Conservation (phyloP, 2,888 invertebrate genomes). For the Leptinotarsa tumamoca region DNA sequence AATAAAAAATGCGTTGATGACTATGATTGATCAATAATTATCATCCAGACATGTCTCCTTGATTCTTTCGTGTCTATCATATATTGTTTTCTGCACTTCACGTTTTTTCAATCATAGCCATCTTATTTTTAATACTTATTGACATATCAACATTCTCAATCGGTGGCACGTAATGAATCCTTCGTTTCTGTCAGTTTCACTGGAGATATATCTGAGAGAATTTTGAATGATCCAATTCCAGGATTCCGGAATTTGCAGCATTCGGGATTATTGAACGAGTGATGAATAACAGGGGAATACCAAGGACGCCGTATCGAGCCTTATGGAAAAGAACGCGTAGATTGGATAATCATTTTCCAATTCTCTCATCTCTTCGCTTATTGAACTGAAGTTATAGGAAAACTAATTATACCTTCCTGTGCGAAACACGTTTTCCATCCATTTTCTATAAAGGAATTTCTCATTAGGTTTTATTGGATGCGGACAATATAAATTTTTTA, state of each 20-base stretch:
- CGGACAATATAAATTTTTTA: too few relatives aligned
- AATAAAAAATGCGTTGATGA: too few relatives aligned
- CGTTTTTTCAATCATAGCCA: too few relatives aligned
- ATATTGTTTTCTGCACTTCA: too few relatives aligned
- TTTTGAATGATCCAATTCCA: not conserved
- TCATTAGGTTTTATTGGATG: not conserved
- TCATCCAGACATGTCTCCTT: too few relatives aligned
- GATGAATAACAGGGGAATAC: not conserved
- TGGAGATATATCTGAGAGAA: not conserved
- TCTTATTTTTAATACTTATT: too few relatives aligned
- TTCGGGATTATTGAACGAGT: conserved; percentile 5
- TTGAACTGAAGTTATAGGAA: not conserved
- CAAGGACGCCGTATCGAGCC: not conserved
- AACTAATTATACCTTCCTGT: not conserved
- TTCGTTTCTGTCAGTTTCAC: too few relatives aligned
- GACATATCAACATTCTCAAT: too few relatives aligned
- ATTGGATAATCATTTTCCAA: not conserved
- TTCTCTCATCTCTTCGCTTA: not conserved
- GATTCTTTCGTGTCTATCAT: too few relatives aligned
- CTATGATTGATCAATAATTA: too few relatives aligned
- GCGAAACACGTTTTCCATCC: not conserved
- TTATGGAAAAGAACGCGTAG: not conserved
- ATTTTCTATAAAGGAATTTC: not conserved
- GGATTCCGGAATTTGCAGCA: conserved; percentile 7
- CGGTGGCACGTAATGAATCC: not conserved